These are phyloP conservation scores for Aix galericulata DNA, from an alignment of 2,113 vertebrate species.

Conservation along the genomic window DNA sequence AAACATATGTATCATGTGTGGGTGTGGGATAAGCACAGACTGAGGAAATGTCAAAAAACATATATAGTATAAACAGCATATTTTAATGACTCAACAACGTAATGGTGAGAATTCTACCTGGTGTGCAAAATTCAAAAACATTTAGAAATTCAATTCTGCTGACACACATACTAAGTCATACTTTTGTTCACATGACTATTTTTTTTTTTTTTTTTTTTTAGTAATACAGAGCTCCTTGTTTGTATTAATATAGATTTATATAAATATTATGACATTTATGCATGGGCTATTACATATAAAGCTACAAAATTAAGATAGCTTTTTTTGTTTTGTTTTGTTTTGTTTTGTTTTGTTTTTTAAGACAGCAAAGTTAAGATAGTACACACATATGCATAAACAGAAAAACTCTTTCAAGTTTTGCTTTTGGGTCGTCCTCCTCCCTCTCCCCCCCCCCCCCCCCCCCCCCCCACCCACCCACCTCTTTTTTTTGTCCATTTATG, in stretches of 20 bases:
- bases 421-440: neutral
- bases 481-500: neutral
- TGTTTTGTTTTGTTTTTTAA: too few relatives aligned
- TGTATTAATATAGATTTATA: neutral
- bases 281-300: neutral
- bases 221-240: neutral
- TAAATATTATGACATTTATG: neutral
- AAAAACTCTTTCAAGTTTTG: neutral
- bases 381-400: neutral
- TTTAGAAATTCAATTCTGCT: neutral
- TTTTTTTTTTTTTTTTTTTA: neutral
- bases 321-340: neutral
- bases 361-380: neutral
- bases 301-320: neutral
- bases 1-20: neutral
- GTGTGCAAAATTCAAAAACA: neutral
- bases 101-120: neutral
- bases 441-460: too few relatives aligned
- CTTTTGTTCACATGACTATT: neutral
- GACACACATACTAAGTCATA: neutral
- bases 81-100: neutral
- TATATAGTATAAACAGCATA: neutral
- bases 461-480: too few relatives aligned
- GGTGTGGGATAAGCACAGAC: neutral
- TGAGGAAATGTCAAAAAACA: neutral